Percentiles rank a stretch among this genome's conserved stretches.
phyloP scores from a whole-genome alignment of 2,113 vertebrate genomes.

The Thunnus thynnus region DNA sequence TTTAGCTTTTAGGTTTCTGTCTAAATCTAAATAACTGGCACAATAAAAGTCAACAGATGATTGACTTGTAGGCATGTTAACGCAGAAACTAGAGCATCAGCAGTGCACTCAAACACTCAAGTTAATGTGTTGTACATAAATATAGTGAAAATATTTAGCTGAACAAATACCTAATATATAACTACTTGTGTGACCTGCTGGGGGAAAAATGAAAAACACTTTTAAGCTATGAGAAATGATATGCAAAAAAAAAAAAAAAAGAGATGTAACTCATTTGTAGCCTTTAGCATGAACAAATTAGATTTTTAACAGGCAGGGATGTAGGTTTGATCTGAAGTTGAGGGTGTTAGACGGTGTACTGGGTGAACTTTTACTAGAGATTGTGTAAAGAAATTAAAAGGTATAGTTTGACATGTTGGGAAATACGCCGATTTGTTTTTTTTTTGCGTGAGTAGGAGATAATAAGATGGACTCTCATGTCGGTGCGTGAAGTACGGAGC shows the following conservation, averaged over 20 bases:
- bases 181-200: slow-evolving; percentile 59
- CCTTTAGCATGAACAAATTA: slow-evolving; percentile 75
- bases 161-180: slow-evolving; percentile 57
- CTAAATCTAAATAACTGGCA: slow-evolving; percentile 19
- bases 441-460: background rate
- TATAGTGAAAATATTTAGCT: slow-evolving; percentile 71
- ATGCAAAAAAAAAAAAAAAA: slow-evolving; percentile 52
- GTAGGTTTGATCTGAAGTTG: slow-evolving; percentile 42
- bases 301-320: slow-evolving; percentile 43
- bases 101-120: slow-evolving; percentile 38
- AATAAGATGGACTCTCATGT: background rate
- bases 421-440: background rate
- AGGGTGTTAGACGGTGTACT: slow-evolving; percentile 33
- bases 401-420: slow-evolving; percentile 18
- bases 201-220: slow-evolving; percentile 32
- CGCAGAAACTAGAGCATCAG: slow-evolving; percentile 54
- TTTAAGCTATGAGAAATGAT: slow-evolving; percentile 63
- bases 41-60: slow-evolving; percentile 10
- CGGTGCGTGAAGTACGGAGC: background rate
- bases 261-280: slow-evolving; percentile 61
- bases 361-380: slow-evolving; percentile 28
- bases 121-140: slow-evolving; percentile 70
- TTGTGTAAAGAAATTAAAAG: slow-evolving; percentile 14
- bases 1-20: slow-evolving; percentile 58
- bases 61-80: slow-evolving; percentile 57